A percentile compares a stretch with the other conserved stretches of the same genome.
phyloP scores from a whole-genome alignment of 2,888 invertebrate species.

The Dryobotodes eremita region DNA sequence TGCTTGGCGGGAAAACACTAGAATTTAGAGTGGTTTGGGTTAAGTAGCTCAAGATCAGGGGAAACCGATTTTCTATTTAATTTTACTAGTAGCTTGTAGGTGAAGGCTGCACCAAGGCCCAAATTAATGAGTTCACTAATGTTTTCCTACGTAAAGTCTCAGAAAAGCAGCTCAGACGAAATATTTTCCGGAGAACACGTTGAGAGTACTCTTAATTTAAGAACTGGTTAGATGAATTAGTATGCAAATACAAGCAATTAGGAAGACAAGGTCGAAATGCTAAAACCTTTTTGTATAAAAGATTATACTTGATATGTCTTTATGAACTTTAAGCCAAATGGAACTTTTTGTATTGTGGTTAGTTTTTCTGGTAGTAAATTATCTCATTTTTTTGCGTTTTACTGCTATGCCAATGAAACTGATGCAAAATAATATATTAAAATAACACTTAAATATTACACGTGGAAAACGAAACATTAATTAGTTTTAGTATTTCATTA shows the following conservation, averaged over 20 bases:
- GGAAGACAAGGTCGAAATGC: slow-evolving; percentile 37
- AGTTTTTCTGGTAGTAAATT: slow-evolving; percentile 1
- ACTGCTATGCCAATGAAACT: background rate
- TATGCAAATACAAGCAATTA: slow-evolving; percentile 39
- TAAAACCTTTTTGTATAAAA: slow-evolving; percentile 18
- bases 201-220: slow-evolving; percentile 13
- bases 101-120: slow-evolving; percentile 43
- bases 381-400: background rate
- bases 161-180: slow-evolving; percentile 10
- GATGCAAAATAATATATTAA: background rate
- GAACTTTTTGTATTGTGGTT: background rate
- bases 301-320: background rate
- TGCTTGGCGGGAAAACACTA: slow-evolving; percentile 8
- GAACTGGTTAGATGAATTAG: slow-evolving; percentile 42
- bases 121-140: slow-evolving; percentile 33
- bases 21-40: slow-evolving; percentile 1
- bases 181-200: slow-evolving; percentile 19
- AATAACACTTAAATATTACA: background rate
- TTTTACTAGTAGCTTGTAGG: slow-evolving; percentile 24
- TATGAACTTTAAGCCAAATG: background rate
- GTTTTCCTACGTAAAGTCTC: slow-evolving; percentile 27
- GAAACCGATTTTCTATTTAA: slow-evolving; percentile 21
- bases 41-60: slow-evolving; percentile 52
- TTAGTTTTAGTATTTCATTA: background rate
- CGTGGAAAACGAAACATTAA: background rate